These are phyloP conservation scores for Glareola pratincola DNA, from an alignment of 2,113 vertebrate genomes.

Conservation along the genomic window DNA sequence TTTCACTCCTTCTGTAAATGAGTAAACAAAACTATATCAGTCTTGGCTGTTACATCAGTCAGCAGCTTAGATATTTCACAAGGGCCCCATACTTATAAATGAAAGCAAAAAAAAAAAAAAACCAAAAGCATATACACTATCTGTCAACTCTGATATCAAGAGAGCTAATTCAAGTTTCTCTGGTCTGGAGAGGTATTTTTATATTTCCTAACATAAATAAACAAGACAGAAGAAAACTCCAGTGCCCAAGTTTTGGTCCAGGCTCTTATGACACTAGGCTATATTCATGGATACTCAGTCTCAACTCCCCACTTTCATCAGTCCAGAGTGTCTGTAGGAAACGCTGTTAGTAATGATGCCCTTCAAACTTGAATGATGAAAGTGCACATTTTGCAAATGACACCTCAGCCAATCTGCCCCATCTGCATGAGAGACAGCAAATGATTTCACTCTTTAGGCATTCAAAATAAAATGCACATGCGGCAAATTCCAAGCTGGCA, in stretches of 20 bases:
- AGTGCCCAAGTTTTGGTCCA: neutral
- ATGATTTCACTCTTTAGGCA: slow-evolving; percentile 55
- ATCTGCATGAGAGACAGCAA: neutral
- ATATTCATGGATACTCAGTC: neutral
- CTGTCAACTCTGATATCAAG: neutral
- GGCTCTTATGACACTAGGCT: neutral
- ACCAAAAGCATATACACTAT: neutral
- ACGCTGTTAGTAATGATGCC: neutral
- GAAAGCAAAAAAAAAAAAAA: neutral
- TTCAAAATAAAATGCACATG: slow-evolving; percentile 58
- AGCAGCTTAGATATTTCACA: slow-evolving; percentile 24
- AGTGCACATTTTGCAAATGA: slow-evolving; percentile 48
- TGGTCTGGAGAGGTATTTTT: neutral
- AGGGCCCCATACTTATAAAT: neutral
- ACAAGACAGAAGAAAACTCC: neutral
- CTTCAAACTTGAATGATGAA: neutral
- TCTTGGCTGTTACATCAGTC: neutral
- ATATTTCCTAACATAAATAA: neutral
- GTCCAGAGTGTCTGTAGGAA: neutral
- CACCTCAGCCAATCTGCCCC: slow-evolving; percentile 23
- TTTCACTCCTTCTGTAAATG: slow-evolving; percentile 5
- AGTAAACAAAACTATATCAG: slow-evolving; percentile 30
- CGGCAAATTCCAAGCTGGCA: slow-evolving; percentile 65
- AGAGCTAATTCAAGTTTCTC: neutral
- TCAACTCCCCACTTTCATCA: neutral